A percentile compares a stretch with the other conserved stretches of the same genome.
phyloP scores from a whole-genome alignment of 2,113 vertebrate species.

The Phalacrocorax pelagicus region DNA sequence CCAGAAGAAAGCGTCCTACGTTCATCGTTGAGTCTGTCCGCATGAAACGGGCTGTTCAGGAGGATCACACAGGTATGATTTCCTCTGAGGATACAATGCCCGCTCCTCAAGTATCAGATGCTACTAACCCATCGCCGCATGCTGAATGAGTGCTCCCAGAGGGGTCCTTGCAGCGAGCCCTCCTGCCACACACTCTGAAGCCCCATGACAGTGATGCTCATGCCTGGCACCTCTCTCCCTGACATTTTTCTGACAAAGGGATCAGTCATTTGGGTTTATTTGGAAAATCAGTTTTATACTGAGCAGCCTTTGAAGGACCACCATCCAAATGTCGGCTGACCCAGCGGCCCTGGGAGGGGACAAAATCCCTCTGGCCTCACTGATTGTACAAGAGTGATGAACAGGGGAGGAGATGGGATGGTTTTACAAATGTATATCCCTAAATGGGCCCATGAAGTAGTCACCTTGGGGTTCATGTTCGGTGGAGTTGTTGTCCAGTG shows the following conservation, averaged over 20 bases:
- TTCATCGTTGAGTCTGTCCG: background rate
- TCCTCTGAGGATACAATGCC: background rate
- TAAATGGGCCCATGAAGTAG: background rate
- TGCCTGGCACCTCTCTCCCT: background rate
- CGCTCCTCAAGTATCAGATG: background rate
- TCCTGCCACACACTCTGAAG: background rate
- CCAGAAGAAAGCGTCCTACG: background rate
- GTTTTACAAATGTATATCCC: background rate
- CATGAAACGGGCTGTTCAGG: background rate
- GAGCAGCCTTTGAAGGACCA: background rate
- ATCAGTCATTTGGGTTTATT: background rate
- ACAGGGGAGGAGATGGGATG: background rate
- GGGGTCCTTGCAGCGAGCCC: background rate
- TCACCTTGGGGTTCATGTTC: background rate
- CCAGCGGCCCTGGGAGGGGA: fast-evolving
- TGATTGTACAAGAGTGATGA: background rate
- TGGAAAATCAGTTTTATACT: background rate
- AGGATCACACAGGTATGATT: background rate
- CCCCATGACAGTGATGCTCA: fast-evolving
- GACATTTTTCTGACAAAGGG: background rate
- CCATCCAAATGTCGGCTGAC: background rate
- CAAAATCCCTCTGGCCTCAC: background rate
- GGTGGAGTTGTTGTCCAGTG: background rate
- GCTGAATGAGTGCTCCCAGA: background rate
- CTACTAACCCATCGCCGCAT: fast-evolving